Evolutionary conservation across 2,113 vertebrate genomes (phyloP), one percentile per base, ranked within the genome.

Genomic region (Aegotheles bennettii): DNA sequence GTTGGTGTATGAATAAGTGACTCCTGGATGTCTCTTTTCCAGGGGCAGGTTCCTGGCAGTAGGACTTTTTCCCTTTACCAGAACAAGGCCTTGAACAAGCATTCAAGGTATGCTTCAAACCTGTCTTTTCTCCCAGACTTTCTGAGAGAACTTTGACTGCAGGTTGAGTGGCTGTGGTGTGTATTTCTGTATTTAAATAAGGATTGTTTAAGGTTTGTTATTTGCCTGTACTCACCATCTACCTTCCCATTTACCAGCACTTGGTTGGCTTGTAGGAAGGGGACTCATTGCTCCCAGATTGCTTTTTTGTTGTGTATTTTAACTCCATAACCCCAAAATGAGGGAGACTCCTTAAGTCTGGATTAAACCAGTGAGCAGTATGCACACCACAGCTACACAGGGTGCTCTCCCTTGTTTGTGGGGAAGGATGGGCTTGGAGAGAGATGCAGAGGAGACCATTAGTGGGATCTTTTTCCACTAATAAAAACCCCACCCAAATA

Each of bases 21-120:
- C 17, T 53, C 10, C 36, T 53, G 45, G 21, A n/a, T 0, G 0
- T 3, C 13, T 23, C 10, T 36, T 45, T 74, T 67, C 33, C 69
- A 16, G 53, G 54, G 45, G 9, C 1, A 2, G 14, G 3, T 33
- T 56, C 67, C 59, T 69, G 79, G 45, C 77, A 61, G 80, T 4
- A n/a, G 56, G 26, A 70, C 17, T 15, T 70, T n/a, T 50, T 54
- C 43, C 11, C 5, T 67, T 64, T 11, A 24, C 23, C 40, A 35
- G 17, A 69, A 36, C 23, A 63, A 36, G 42, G n/a, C 8, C 76
- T 84, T 50, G 43, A 42, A 12, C 9, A 56, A 29, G 11, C 10
- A 4, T 47, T 82, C 60, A 56, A 29, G 15, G 29, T 6, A 16
- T 10, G 12, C 24, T 83, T 64, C 42, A 56, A 73, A 10, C 16